These are phyloP conservation scores for Meghimatium bilineatum DNA, from an alignment of 2,888 invertebrate genomes.

Conservation along the genomic window DNA sequence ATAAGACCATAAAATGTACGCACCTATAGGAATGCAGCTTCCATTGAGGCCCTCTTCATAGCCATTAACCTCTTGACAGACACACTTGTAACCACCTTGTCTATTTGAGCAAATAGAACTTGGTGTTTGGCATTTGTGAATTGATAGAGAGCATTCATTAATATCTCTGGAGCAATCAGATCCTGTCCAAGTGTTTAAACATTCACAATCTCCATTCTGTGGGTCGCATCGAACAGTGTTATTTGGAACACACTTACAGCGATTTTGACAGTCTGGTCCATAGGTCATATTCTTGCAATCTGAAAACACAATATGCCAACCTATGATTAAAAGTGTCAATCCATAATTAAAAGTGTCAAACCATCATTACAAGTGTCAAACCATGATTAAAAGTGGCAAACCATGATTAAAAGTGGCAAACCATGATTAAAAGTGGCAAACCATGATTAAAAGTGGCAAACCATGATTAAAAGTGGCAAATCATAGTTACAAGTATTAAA, in stretches of 20 bases:
- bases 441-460: no score
- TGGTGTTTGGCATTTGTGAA: neutral
- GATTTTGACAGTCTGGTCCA: constrained; percentile 4
- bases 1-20: no score
- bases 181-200: constrained; percentile 18
- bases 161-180: neutral
- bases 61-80: neutral
- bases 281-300: constrained; percentile 26
- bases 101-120: neutral
- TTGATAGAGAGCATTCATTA: constrained; percentile 6
- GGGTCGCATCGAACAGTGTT: neutral
- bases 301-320: neutral
- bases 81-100: neutral
- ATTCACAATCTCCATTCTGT: constrained; percentile 9
- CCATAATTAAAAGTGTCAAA: no score
- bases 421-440: no score
- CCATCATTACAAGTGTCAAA: no score
- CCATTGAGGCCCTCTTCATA: constrained; percentile 6
- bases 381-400: no score
- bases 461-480: no score
- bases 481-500: no score
- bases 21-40: neutral
- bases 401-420: no score
- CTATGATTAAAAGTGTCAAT: no score
- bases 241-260: neutral